phyloP scores from a whole-genome alignment of 2,888 invertebrate species.

The Galeruca laticollis region DNA sequence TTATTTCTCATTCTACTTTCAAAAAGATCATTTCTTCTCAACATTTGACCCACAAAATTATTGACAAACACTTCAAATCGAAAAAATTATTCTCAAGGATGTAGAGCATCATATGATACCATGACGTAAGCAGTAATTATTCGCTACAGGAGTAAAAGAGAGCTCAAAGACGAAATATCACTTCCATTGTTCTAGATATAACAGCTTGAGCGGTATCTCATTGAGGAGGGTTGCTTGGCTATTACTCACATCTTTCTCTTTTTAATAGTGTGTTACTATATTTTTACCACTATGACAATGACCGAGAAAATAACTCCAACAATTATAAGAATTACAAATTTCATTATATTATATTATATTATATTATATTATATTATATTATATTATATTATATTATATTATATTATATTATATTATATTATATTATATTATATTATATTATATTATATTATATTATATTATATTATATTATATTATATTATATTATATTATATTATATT shows the following conservation, averaged over 20 bases:
- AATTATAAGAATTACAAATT: background rate
- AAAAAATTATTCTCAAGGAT: background rate
- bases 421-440: too few relatives aligned
- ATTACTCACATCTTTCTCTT: conserved; percentile 24
- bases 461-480: too few relatives aligned
- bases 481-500: too few relatives aligned
- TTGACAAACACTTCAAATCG: background rate
- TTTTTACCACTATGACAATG: background rate
- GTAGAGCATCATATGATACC: background rate
- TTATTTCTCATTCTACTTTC: too few relatives aligned
- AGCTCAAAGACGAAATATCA: conserved; percentile 2
- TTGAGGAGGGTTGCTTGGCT: conserved; percentile 18
- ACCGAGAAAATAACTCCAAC: conserved; percentile 1
- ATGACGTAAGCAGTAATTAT: background rate
- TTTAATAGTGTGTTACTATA: conserved; percentile 10
- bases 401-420: too few relatives aligned
- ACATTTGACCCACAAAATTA: background rate
- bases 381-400: too few relatives aligned
- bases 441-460: too few relatives aligned
- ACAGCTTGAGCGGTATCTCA: conserved; percentile 26
- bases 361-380: too few relatives aligned
- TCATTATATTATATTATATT: too few relatives aligned
- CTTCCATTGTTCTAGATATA: conserved; percentile 25
- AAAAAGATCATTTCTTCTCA: too few relatives aligned
- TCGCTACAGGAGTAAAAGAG: background rate